A percentile compares a stretch with the other conserved stretches of the same genome.
Conservation (phyloP, 2,113 vertebrate genomes). For the Strix aluco region DNA sequence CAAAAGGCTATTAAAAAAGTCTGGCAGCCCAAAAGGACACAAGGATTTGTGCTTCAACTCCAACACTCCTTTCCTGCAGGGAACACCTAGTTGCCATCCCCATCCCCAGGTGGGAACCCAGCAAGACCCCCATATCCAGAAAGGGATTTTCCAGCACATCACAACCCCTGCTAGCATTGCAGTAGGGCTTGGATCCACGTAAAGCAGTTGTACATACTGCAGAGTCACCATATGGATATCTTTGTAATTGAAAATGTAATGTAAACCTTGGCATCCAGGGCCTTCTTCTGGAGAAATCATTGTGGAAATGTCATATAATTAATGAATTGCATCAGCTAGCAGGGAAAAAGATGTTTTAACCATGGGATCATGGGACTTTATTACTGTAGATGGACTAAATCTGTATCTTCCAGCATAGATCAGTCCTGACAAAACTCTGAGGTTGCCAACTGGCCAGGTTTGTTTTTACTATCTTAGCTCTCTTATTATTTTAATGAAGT, state of each 20-base stretch:
- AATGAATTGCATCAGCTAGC: conserved; percentile 56
- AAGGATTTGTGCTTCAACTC: background rate
- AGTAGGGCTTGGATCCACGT: background rate
- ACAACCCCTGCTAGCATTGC: background rate
- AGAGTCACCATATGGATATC: conserved; percentile 57
- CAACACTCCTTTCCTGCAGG: background rate
- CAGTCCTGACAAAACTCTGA: conserved; percentile 55
- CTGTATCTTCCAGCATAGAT: conserved; percentile 48
- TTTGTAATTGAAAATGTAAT: conserved; percentile 64
- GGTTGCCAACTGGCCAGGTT: conserved; percentile 59
- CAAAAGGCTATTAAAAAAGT: background rate
- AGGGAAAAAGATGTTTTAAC: conserved; percentile 53
- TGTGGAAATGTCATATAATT: conserved; percentile 58
- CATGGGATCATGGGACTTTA: conserved; percentile 48
- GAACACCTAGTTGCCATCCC: too few species aligned
- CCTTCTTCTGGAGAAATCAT: conserved; percentile 26
- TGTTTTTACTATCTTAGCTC: conserved; percentile 50
- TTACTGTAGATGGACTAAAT: conserved; percentile 60
- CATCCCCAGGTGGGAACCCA: background rate
- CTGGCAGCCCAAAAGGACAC: background rate
- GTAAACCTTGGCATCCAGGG: conserved; percentile 53
- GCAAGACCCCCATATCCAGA: background rate
- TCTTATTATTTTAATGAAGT: conserved; percentile 65
- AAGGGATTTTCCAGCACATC: background rate
- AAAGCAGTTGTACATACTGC: conserved; percentile 35